A percentile compares a stretch with the other conserved stretches of the same genome.
These are phyloP conservation scores for Hesperophylax magnus DNA, from an alignment of 1,140 invertebrate species.

Conservation along the genomic window DNA sequence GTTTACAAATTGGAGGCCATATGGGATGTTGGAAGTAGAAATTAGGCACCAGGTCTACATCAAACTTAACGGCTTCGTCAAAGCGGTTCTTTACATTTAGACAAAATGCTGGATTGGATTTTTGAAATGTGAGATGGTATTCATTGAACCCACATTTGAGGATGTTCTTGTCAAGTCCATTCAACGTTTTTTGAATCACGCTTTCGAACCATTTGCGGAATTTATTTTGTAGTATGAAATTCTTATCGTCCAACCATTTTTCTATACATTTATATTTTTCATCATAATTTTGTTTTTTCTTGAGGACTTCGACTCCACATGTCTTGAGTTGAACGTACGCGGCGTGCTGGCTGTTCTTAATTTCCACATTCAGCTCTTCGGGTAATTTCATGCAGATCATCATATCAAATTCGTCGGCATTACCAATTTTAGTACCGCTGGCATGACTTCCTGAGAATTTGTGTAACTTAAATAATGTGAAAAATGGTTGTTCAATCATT, in stretches of 20 bases:
- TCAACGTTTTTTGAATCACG: not conserved
- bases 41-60: slow-evolving; percentile 9
- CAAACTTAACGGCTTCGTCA: slow-evolving; percentile 2
- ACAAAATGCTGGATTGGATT: slow-evolving; percentile 15
- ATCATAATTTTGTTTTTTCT: slow-evolving; percentile 8
- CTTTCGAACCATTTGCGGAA: slow-evolving; percentile 27
- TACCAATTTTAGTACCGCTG: not conserved
- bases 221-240: slow-evolving; percentile 21
- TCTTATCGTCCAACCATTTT: slow-evolving; percentile 11
- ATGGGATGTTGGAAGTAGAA: not conserved
- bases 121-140: not conserved
- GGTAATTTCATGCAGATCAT: slow-evolving; percentile 15
- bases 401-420: slow-evolving; percentile 21
- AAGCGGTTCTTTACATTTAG: not conserved
- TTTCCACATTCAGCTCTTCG: not conserved
- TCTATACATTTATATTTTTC: slow-evolving; percentile 8
- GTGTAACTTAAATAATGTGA: not conserved
- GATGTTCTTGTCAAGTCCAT: not conserved
- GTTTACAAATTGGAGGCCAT: slow-evolving; percentile 7
- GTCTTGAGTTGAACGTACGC: slow-evolving; percentile 18
- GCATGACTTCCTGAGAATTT: slow-evolving; percentile 11
- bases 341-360: not conserved
- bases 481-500: not conserved
- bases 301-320: not conserved
- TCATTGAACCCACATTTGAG: not conserved